These are phyloP conservation scores for Girardia tigrina DNA, from an alignment of 2,888 invertebrate species.

Conservation along the genomic window DNA sequence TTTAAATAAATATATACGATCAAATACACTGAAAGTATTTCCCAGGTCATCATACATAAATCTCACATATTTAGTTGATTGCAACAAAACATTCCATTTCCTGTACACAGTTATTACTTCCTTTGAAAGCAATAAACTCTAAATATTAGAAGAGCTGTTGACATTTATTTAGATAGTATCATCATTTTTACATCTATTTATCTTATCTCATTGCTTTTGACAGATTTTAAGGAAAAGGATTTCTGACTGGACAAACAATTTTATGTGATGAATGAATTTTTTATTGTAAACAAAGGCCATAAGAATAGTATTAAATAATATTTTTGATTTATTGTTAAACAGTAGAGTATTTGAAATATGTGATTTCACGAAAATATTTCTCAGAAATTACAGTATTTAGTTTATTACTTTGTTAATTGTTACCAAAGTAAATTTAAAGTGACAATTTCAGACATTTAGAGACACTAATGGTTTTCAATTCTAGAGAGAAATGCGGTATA, in stretches of 20 bases:
- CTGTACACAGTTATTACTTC: slow-evolving; percentile 7
- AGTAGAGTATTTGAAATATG: too few species aligned
- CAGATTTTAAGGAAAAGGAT: slow-evolving; percentile 20
- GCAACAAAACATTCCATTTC: slow-evolving; percentile 16
- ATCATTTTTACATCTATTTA: not conserved
- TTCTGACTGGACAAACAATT: not conserved
- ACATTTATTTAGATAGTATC: not conserved
- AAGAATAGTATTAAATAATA: too few species aligned
- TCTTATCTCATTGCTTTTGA: not conserved
- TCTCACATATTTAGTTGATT: not conserved
- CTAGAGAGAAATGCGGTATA: too few species aligned
- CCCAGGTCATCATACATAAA: not conserved
- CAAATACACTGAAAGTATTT: not conserved
- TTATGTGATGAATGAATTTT: not conserved
- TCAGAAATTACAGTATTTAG: too few species aligned
- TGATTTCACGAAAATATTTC: too few species aligned
- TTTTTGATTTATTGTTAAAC: too few species aligned
- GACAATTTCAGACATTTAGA: too few species aligned
- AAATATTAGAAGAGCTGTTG: not conserved
- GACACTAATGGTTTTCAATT: too few species aligned
- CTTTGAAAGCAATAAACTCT: slow-evolving; percentile 5
- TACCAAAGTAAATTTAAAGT: too few species aligned
- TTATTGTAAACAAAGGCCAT: too few species aligned
- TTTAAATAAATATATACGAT: slow-evolving; percentile 8
- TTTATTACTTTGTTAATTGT: too few species aligned